These are phyloP conservation scores for Thermophis baileyi DNA, from an alignment of 2,113 vertebrate genomes.

Conservation along the genomic window DNA sequence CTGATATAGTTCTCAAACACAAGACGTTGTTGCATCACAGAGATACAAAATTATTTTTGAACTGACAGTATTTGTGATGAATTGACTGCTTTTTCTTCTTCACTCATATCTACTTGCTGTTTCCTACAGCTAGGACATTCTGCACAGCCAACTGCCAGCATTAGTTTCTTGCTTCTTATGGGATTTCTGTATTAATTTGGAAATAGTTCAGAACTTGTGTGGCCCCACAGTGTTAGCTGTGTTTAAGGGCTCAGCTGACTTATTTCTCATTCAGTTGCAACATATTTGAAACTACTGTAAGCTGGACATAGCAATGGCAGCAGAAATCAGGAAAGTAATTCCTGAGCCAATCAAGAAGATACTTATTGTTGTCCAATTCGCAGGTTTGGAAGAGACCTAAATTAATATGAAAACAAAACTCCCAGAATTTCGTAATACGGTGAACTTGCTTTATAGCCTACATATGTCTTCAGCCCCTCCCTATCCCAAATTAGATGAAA, in stretches of 20 bases:
- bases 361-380: not conserved
- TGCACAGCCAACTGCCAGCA: not conserved
- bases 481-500: not conserved
- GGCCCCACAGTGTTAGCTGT: not conserved
- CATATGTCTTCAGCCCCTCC: not conserved
- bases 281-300: not conserved
- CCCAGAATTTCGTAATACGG: not conserved
- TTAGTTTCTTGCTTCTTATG: not conserved
- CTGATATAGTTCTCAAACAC: not conserved
- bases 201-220: not conserved
- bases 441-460: not conserved
- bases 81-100: not conserved
- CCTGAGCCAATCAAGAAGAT: not conserved
- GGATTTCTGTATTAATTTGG: not conserved
- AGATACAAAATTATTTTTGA: not conserved
- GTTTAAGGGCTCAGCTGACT: not conserved
- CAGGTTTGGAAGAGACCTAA: not conserved
- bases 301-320: not conserved
- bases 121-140: not conserved
- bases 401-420: not conserved
- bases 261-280: not conserved
- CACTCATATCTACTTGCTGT: not conserved
- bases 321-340: not conserved
- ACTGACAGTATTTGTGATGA: not conserved
- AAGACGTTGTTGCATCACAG: not conserved